Evolutionary conservation across 2,888 invertebrate species (phyloP), one percentile per base, ranked within the genome.

Genomic region (Pherbina coryleti): DNA sequence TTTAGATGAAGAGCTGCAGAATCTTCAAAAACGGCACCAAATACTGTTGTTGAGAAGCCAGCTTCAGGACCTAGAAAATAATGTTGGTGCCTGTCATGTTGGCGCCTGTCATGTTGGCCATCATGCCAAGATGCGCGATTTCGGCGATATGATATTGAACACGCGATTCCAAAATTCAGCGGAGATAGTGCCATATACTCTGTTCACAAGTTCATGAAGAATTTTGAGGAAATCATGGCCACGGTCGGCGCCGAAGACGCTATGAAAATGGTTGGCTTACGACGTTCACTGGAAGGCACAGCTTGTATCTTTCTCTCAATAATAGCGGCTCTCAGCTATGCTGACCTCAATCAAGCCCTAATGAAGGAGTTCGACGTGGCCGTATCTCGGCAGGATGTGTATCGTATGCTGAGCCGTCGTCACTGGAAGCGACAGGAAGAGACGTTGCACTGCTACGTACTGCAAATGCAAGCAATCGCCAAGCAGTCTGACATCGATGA

Each of bases 371-470:
- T 37, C 37, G 37, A 37, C 37, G 37, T 37, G 4, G 37, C 69
- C 11, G 49, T 77, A 0, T 53, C 66, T 8, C 62, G 79, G 11
- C 78, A 79, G 28, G 76, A 77, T 28, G 76, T 79, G 3, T 78
- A 77, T 22, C 19, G 62, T 1, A 77, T 78, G 73, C 28, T 77
- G 14, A 31, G 19, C 11, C 57, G 60, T 14, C 49, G 75, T 37
- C 51, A 57, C 28, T 75, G 77, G 72, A 72, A 74, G 19, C 71
- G 5, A 19, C 5, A 66, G 17, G 77, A 72, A 9, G 74, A 69
- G 14, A 60, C 73, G 14, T 25, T 78, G 19, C 78, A 75, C 31
- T 31, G 31, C 31, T 31, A 31, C 31, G 31, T 31, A 31, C 31
- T 31, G 31, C n/a, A n/a, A n/a, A n/a, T n/a, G n/a, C n/a, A n/a